These are phyloP conservation scores for Tenualosa ilisha DNA, from an alignment of 2,797 vertebrate species.

Conservation along the genomic window DNA sequence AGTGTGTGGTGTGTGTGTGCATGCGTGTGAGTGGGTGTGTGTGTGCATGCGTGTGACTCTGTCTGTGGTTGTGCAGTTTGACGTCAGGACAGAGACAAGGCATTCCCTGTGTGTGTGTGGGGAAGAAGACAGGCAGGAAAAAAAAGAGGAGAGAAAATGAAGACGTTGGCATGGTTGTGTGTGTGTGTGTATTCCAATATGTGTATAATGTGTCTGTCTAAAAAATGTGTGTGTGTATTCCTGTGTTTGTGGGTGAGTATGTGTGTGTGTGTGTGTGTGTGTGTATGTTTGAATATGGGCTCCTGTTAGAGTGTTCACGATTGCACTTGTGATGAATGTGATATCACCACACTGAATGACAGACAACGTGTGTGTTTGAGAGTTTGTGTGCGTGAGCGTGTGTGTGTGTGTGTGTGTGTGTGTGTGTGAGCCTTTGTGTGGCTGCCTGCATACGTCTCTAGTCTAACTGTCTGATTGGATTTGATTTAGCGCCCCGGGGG, in stretches of 20 bases:
- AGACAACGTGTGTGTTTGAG: neutral
- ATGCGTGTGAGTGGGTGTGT: constrained; percentile 28
- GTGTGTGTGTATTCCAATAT: constrained; percentile 37
- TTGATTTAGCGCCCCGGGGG: neutral
- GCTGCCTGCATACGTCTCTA: neutral
- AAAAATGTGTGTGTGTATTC: neutral
- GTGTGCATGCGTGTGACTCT: neutral
- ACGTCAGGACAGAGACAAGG: constrained; percentile 16
- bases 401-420: constrained; percentile 14
- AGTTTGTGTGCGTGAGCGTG: neutral
- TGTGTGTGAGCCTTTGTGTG: neutral
- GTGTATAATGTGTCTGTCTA: neutral
- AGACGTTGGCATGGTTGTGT: neutral
- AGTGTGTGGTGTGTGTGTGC: neutral
- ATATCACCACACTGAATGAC: neutral
- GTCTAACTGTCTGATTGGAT: neutral
- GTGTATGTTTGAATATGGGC: neutral
- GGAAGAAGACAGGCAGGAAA: constrained; percentile 55
- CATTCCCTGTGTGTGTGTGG: neutral
- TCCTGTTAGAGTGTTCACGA: neutral
- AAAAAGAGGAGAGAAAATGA: neutral
- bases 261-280: neutral
- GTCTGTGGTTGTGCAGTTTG: neutral
- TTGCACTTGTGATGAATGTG: neutral
- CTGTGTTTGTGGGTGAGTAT: neutral